phyloP scores from a whole-genome alignment of 2,888 invertebrate genomes.

The Rotaria sp. region DNA sequence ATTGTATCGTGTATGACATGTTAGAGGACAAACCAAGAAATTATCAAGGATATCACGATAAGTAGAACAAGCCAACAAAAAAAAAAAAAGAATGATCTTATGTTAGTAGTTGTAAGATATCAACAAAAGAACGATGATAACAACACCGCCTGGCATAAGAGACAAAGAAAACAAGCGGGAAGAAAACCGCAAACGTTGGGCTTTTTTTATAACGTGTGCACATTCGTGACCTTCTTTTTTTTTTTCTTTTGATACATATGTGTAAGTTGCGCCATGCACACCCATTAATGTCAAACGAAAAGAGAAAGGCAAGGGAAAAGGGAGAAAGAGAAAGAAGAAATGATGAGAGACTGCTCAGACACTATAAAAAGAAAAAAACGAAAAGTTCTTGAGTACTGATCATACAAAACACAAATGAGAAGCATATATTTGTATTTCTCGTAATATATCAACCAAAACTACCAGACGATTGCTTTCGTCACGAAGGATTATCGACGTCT shows the following conservation, averaged over 20 bases:
- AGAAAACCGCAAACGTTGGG: neutral
- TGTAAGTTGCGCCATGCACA: neutral
- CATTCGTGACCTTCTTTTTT: neutral
- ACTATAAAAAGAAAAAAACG: neutral
- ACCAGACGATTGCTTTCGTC: neutral
- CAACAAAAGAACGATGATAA: neutral
- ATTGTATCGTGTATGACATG: neutral
- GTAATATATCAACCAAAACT: neutral
- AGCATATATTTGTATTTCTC: neutral
- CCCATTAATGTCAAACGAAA: neutral
- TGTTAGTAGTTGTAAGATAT: neutral
- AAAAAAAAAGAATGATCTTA: neutral
- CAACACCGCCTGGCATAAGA: neutral
- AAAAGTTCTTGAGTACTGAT: neutral
- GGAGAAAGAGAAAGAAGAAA: neutral
- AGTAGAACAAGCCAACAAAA: neutral
- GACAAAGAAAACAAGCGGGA: neutral
- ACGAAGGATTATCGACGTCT: neutral
- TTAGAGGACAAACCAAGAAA: neutral
- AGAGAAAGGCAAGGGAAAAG: neutral
- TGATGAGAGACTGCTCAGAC: neutral
- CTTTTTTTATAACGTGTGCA: neutral
- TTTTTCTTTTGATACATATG: neutral
- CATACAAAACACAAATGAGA: neutral
- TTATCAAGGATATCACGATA: neutral